A percentile compares a stretch with the other conserved stretches of the same genome.
phyloP scores from a whole-genome alignment of 2,797 vertebrate genomes.

The Etheostoma nigrum region DNA sequence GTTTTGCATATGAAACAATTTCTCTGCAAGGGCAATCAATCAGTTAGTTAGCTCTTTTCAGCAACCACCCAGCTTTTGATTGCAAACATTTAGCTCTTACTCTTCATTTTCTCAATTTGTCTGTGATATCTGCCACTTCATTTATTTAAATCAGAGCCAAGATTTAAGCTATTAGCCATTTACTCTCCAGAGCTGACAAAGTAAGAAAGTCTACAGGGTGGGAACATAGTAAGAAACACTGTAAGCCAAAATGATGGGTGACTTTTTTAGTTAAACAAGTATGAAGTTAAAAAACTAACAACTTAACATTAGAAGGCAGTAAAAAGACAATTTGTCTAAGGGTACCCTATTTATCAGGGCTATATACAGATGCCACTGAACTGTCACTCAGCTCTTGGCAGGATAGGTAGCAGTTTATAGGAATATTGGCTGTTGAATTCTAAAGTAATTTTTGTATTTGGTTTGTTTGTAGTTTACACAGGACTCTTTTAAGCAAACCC shows the following conservation, averaged over 20 bases:
- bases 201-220: conserved; percentile 2
- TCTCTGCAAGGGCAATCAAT: conserved; percentile 45
- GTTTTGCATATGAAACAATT: conserved; percentile 60
- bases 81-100: conserved; percentile 61
- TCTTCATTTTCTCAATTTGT: conserved; percentile 61
- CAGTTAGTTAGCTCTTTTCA: conserved; percentile 36
- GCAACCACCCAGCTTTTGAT: conserved; percentile 43
- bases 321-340: background rate
- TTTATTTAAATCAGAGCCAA: conserved; percentile 56
- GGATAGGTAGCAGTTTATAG: background rate
- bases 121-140: conserved; percentile 54
- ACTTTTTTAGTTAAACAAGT: conserved; percentile 17
- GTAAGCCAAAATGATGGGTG: background rate
- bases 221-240: conserved; percentile 1
- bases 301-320: background rate
- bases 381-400: conserved; percentile 1
- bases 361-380: background rate
- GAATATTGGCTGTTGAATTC: background rate
- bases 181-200: conserved; percentile 26
- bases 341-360: background rate
- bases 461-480: background rate
- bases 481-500: background rate
- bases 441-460: background rate
- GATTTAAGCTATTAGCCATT: conserved; percentile 40
- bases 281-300: background rate